These are phyloP conservation scores for Bucco capensis DNA, from an alignment of 2,113 vertebrate species.

Conservation along the genomic window DNA sequence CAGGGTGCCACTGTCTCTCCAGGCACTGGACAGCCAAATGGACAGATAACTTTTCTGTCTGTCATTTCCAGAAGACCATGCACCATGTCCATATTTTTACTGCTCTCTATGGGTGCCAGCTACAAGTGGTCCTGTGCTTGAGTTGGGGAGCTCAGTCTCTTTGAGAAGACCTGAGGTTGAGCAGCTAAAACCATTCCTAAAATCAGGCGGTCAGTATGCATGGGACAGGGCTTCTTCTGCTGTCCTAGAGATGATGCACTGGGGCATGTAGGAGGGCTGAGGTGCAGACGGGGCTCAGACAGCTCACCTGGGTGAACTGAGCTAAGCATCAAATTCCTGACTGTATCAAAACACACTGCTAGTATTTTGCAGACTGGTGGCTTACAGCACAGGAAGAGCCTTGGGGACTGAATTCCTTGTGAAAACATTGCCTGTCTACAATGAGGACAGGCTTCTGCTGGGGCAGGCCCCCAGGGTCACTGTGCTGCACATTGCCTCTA, in stretches of 20 bases:
- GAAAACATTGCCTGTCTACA: fast-evolving
- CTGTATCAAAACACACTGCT: neutral
- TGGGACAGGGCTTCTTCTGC: neutral
- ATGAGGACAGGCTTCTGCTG: neutral
- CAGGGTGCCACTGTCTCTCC: constrained; percentile 13
- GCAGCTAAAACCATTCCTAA: neutral
- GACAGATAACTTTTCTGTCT: neutral
- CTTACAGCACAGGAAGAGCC: neutral
- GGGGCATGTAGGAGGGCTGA: neutral
- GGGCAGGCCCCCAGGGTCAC: neutral
- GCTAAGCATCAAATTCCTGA: neutral
- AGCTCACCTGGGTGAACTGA: neutral
- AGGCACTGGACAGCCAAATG: neutral
- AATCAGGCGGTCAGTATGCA: neutral
- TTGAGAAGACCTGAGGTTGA: neutral
- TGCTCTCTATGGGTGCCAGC: neutral
- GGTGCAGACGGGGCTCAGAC: neutral
- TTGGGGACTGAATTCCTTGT: neutral
- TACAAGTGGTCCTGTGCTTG: neutral
- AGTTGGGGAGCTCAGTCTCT: neutral
- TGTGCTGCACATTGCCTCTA: neutral
- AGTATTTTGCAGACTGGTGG: neutral
- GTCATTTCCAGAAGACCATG: neutral
- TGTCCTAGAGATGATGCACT: neutral
- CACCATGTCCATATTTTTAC: neutral